Conservation (phyloP, 2,113 vertebrate species). For the Phalacrocorax brasilianus region DNA sequence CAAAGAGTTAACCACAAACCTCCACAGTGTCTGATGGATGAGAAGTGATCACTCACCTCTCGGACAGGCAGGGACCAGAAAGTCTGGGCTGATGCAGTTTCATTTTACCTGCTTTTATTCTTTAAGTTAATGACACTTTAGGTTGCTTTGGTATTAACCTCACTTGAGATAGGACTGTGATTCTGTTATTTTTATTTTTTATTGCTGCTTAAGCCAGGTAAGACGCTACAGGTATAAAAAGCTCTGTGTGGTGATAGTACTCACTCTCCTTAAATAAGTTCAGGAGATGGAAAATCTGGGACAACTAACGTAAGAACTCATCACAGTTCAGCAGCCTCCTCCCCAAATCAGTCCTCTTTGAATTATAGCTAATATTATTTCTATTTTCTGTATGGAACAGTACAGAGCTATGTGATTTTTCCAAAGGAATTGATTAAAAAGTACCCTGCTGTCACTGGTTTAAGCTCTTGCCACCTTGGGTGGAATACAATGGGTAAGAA, state of each 20-base stretch:
- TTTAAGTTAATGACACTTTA: not conserved
- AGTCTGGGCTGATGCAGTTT: not conserved
- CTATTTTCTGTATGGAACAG: not conserved
- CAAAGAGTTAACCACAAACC: slow-evolving; percentile 24
- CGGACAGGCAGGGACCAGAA: not conserved
- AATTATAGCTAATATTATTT: not conserved
- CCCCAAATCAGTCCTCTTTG: not conserved
- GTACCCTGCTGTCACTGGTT: not conserved
- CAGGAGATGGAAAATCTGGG: not conserved
- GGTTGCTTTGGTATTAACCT: not conserved
- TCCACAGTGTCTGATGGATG: slow-evolving; percentile 12
- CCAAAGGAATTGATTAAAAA: slow-evolving; percentile 11
- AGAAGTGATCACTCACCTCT: slow-evolving; percentile 5
- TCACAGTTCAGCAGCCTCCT: not conserved
- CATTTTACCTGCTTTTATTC: not conserved
- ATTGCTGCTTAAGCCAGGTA: not conserved
- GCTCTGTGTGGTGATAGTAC: not conserved
- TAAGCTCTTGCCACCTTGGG: not conserved
- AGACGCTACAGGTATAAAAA: not conserved
- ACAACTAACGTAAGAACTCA: not conserved
- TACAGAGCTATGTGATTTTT: slow-evolving; percentile 16
- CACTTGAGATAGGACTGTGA: not conserved
- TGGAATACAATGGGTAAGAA: not conserved
- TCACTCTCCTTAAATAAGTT: not conserved
- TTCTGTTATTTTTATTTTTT: not conserved